These are phyloP conservation scores for Catostomus latipinnis DNA, from an alignment of 2,797 vertebrate genomes.

Conservation along the genomic window DNA sequence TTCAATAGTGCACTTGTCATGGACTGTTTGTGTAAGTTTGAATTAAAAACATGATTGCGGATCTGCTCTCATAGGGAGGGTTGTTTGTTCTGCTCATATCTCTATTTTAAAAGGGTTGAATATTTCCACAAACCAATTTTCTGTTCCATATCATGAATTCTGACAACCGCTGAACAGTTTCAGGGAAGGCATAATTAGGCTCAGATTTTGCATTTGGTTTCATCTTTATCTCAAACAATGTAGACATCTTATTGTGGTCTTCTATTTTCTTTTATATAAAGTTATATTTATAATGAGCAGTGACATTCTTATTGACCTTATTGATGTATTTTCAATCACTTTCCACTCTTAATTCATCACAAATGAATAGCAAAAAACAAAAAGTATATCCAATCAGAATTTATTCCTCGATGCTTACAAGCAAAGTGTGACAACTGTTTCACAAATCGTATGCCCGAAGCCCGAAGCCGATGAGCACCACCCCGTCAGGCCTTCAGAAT, in stretches of 20 bases:
- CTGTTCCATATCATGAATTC: conserved; percentile 22
- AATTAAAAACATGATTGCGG: conserved; percentile 17
- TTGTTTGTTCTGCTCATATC: background rate
- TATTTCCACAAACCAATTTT: conserved; percentile 31
- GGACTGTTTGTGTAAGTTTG: background rate
- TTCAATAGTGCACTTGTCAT: conserved; percentile 29
- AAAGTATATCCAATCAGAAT: too few species aligned
- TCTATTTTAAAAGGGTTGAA: conserved; percentile 12
- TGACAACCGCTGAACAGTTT: conserved; percentile 6
- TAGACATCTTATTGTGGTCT: background rate
- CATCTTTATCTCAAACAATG: conserved; percentile 10
- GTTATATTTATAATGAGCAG: background rate
- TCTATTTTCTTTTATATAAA: conserved; percentile 25
- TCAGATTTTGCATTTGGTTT: conserved; percentile 1
- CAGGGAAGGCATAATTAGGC: conserved; percentile 12
- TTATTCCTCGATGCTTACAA: too few species aligned
- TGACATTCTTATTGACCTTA: too few species aligned
- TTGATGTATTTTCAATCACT: too few species aligned
- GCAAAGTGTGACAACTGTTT: too few species aligned
- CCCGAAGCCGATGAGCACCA: too few species aligned
- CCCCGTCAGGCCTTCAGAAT: too few species aligned
- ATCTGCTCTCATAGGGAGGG: conserved; percentile 7
- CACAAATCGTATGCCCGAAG: too few species aligned
- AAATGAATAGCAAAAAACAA: too few species aligned
- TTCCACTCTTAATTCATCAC: too few species aligned